These are phyloP conservation scores for Zele albiditarsus DNA, from an alignment of 2,888 invertebrate species.

Conservation along the genomic window DNA sequence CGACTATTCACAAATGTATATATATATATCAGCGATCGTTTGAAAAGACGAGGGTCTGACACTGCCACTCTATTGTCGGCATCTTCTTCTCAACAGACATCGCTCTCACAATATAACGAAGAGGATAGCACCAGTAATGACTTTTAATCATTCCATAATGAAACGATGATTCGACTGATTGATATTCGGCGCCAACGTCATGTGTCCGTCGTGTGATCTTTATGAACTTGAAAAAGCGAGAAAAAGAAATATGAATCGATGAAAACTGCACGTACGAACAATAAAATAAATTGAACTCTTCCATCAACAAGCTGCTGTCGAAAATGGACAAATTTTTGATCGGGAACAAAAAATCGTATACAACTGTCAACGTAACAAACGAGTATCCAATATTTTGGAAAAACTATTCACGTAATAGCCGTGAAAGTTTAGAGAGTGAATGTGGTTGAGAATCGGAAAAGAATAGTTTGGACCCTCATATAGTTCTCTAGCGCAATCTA, in stretches of 20 bases:
- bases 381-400: constrained; percentile 28
- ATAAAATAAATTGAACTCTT: too few relatives aligned
- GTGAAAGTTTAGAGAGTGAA: constrained; percentile 21
- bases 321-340: too few relatives aligned
- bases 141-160: constrained; percentile 73
- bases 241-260: constrained; percentile 28
- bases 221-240: constrained; percentile 22
- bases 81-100: constrained; percentile 50
- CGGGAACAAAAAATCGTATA: too few relatives aligned
- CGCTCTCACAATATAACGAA: constrained; percentile 60
- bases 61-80: constrained; percentile 58
- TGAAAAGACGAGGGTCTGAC: constrained; percentile 69
- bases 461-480: constrained; percentile 18
- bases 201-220: constrained; percentile 47
- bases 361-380: constrained; percentile 5
- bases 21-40: constrained; percentile 25
- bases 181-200: constrained; percentile 64
- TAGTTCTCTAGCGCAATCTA: constrained; percentile 64
- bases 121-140: constrained; percentile 72
- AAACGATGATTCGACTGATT: constrained; percentile 66
- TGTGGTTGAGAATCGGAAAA: constrained; percentile 10
- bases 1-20: neutral
- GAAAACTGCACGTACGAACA: too few relatives aligned
- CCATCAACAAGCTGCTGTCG: too few relatives aligned
- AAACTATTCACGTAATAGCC: too few relatives aligned